phyloP scores from a whole-genome alignment of 1,140 invertebrate genomes.

The Drosophila ironensis region DNA sequence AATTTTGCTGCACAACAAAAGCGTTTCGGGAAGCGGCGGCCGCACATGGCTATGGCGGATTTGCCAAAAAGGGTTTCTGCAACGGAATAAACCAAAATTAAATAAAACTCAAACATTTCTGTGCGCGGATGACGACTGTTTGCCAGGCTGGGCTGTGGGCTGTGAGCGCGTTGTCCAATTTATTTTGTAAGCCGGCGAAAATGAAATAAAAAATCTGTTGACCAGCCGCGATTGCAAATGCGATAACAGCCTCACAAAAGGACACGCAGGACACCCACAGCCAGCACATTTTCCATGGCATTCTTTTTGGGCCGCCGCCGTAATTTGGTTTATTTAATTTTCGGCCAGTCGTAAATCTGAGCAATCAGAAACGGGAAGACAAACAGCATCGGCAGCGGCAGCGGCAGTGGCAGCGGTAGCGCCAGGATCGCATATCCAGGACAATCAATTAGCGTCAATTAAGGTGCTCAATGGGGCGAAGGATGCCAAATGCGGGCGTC shows the following conservation, averaged over 20 bases:
- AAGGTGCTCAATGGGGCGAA: constrained; percentile 50
- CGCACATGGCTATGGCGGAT: constrained; percentile 21
- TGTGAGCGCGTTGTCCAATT: constrained; percentile 27
- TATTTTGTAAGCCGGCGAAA: constrained; percentile 54
- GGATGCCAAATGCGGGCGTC: constrained; percentile 11
- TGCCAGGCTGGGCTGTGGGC: background rate
- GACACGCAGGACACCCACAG: constrained; percentile 14
- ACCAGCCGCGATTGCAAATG: constrained; percentile 46
- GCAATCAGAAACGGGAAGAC: constrained; percentile 46
- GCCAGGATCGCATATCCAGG: constrained; percentile 1
- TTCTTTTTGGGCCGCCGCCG: constrained; percentile 19
- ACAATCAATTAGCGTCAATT: constrained; percentile 74
- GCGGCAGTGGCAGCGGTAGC: background rate
- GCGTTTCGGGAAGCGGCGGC: constrained; percentile 4
- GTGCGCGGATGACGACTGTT: background rate
- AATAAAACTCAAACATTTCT: constrained; percentile 32
- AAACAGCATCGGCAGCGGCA: constrained; percentile 18
- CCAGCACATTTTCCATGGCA: constrained; percentile 19
- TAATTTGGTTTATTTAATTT: constrained; percentile 73
- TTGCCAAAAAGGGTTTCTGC: constrained; percentile 38
- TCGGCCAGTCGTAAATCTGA: constrained; percentile 62
- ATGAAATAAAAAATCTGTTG: constrained; percentile 69
- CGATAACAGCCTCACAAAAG: constrained; percentile 45
- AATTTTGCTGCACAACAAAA: constrained; percentile 40
- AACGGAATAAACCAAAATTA: constrained; percentile 46